A percentile compares a stretch with the other conserved stretches of the same genome.
Evolutionary conservation across 2,888 invertebrate genomes (phyloP).

Genomic region (Siphlonurus alternatus): DNA sequence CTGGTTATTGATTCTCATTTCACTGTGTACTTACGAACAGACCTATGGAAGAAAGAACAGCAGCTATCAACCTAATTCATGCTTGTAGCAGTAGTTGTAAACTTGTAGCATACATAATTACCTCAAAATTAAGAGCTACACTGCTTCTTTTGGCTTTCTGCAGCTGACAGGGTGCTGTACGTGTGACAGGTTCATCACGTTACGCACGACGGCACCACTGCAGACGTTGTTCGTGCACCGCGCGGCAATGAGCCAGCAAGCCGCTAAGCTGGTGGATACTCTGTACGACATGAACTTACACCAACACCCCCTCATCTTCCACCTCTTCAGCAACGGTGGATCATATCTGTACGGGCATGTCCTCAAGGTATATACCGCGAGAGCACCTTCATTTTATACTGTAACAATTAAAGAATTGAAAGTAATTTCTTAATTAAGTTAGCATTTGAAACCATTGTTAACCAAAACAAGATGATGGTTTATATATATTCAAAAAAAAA

Average conservation of each 20-base stretch:
- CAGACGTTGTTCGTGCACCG: constrained; percentile 46
- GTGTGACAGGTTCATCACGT: constrained; percentile 45
- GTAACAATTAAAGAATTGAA: too few species aligned
- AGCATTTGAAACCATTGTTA: too few species aligned
- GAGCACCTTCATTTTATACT: constrained; percentile 10
- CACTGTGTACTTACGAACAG: too few species aligned
- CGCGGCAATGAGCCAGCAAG: constrained; percentile 39
- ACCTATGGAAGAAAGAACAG: too few species aligned
- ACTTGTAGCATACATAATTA: too few species aligned
- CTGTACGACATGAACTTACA: constrained; percentile 47
- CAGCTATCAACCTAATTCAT: too few species aligned
- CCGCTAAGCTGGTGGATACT: constrained; percentile 44
- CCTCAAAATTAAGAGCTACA: too few species aligned
- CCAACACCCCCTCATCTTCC: constrained; percentile 53
- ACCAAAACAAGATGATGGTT: too few species aligned
- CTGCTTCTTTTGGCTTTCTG: not conserved
- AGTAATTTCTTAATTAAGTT: too few species aligned
- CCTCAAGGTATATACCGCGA: constrained; percentile 26
- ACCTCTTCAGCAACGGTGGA: constrained; percentile 62
- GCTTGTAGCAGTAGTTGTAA: too few species aligned
- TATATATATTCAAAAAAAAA: too few species aligned
- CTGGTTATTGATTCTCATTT: too few species aligned
- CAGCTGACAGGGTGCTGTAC: constrained; percentile 9
- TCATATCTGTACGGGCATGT: constrained; percentile 52
- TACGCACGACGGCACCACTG: constrained; percentile 51